Evolutionary conservation across 2,888 invertebrate species (phyloP), one percentile per base, ranked within the genome.

Genomic region (Cenopis cana): DNA sequence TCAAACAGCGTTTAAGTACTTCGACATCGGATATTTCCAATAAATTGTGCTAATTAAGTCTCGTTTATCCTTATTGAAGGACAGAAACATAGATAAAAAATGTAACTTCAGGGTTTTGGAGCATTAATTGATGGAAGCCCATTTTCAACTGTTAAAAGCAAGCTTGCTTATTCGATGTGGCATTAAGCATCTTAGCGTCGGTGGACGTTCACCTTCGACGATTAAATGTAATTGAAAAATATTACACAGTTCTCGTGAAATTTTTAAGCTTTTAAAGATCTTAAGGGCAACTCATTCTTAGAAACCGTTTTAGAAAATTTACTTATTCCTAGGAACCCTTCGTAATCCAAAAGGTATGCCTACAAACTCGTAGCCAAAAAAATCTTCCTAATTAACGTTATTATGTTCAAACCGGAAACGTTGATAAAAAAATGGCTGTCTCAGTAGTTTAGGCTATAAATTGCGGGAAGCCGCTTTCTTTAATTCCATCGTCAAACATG

Each of bases 401-500:
- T 41, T 24, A 41, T n/a, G 11, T 14, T 20, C 33, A 56, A 68
- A 54, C 68, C 68, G 68, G 69, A 69, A 64, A 41, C 18, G 55
- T 10, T 20, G 56, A 69, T 69, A 69, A 59, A 69, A n/a, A 69
- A 69, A 52, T 50, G 29, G 64, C 57, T 57, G 11, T 46, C 59
- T 60, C 54, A 59, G 59, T 54, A 65, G 59, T 17, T 57, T 6
- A 41, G 46, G 41, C 50, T 49, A 61, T 71, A 71, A 71, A 71
- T 61, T 50, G 41, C 20, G 50, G 57, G 62, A 11, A 62, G 41
- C 52, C 54, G 64, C 41, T 55, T 66, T 41, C 56, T 71, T 56
- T 61, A 67, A 71, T 71, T 70, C 65, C 49, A 17, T 67, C 71
- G 55, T 67, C 71, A 56, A 36, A 71, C 55, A 67, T 71, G 56